Evolutionary conservation across 2,797 vertebrate genomes (phyloP).

Genomic region (Acomys russatus): DNA sequence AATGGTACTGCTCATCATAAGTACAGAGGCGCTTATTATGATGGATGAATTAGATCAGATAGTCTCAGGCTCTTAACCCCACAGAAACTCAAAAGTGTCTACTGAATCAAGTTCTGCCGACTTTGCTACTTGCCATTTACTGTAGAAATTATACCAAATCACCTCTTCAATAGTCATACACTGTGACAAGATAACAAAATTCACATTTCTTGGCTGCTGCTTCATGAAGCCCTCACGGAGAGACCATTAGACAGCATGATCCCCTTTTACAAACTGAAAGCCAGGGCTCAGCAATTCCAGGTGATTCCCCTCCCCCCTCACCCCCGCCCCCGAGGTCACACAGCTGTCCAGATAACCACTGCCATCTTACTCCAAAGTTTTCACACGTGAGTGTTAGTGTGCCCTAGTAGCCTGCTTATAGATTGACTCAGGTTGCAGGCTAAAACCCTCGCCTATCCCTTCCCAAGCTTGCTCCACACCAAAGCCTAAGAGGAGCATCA

Average conservation of each 20-base stretch:
- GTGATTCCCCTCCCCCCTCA: not conserved
- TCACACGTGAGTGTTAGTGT: not conserved
- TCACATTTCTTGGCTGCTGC: not conserved
- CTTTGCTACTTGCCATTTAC: slow-evolving; percentile 23
- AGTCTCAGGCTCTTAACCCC: slow-evolving; percentile 9
- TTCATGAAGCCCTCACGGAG: not conserved
- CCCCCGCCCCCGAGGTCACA: not conserved
- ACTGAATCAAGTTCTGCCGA: not conserved
- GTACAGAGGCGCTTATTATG: not conserved
- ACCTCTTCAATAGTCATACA: not conserved
- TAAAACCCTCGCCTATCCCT: slow-evolving; percentile 36
- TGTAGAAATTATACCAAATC: slow-evolving; percentile 57
- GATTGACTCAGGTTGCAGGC: not conserved
- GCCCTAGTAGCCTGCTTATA: slow-evolving; percentile 5
- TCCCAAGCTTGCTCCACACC: slow-evolving; percentile 5
- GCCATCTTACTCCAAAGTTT: slow-evolving; percentile 3
- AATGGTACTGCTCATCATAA: not conserved
- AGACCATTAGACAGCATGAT: not conserved
- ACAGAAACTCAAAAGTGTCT: not conserved
- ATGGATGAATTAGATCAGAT: not conserved
- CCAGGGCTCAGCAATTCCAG: not conserved
- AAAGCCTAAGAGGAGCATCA: not conserved
- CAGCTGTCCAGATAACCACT: not conserved
- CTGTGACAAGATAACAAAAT: not conserved
- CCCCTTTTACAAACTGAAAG: not conserved